Percentiles rank a stretch among this genome's conserved stretches.
Conservation (phyloP, 2,797 vertebrate genomes). For the Petrocephalus schoutedeni region DNA sequence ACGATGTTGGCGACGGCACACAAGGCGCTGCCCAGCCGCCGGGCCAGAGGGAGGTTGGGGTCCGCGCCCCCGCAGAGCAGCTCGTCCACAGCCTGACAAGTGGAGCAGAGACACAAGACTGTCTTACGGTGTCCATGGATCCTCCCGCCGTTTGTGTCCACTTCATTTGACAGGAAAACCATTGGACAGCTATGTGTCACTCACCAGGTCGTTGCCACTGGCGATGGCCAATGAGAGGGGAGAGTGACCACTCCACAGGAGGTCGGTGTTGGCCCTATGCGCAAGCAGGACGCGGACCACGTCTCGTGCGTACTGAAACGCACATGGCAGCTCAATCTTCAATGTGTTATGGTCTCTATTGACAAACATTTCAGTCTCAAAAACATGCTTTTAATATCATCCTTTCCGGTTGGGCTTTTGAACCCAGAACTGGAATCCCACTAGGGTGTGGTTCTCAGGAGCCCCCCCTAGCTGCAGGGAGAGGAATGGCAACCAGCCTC, state of each 20-base stretch:
- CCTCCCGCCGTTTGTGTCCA: not conserved
- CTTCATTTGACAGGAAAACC: not conserved
- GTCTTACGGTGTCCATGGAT: not conserved
- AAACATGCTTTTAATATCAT: not conserved
- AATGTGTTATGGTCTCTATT: not conserved
- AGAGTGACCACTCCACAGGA: constrained; percentile 81
- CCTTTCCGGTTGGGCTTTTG: not conserved
- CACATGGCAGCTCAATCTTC: not conserved
- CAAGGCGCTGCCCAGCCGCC: constrained; percentile 65
- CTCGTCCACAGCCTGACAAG: constrained; percentile 67
- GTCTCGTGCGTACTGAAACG: constrained; percentile 62
- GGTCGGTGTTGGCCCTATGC: constrained; percentile 62
- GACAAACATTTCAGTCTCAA: not conserved
- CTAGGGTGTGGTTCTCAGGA: not conserved
- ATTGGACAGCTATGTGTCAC: constrained; percentile 23
- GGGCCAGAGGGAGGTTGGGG: constrained; percentile 66
- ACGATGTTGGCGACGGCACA: constrained; percentile 65
- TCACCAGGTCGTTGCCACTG: constrained; percentile 76
- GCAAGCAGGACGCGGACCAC: constrained; percentile 66
- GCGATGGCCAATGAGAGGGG: constrained; percentile 78
- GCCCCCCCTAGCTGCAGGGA: not conserved
- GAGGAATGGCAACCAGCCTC: not conserved
- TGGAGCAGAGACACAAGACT: not conserved
- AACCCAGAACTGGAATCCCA: not conserved
- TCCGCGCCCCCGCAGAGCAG: constrained; percentile 71